Base-by-base conservation (phyloP, 1,140 invertebrate species). In the Nasonia giraulti region DNA sequence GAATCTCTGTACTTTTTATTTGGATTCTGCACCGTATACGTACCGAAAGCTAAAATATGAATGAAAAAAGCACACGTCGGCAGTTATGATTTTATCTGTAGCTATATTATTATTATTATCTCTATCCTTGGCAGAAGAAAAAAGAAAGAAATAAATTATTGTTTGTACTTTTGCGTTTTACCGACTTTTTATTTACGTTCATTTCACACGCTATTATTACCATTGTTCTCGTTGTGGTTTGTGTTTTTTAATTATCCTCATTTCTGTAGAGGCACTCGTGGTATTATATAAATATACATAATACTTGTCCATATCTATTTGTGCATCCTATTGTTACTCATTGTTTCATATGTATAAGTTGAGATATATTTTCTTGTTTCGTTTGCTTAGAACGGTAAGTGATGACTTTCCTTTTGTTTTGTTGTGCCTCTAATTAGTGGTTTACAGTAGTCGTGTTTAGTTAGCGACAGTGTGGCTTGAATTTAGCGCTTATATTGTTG, bases 121-220 rank as follows among this genome's bases (percentile, higher is more conserved):
- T 82, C 77, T 82, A 86, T 86, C 80, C 80, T 91, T 91, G 86
- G 68, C 75, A 82, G 31, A 76, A 27, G 68, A 83, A 79, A 85
- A 89, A 92, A 92, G 92, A 92, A 93, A 90, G 85, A 89, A 93
- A 93, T 93, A 93, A 93, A 93, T 93, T 93, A 93, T 93, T 93
- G 91, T 93, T 93, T 92, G 91, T 91, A 93, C 88, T 88, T 90
- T 89, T 91, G 87, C 87, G 89, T 90, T 90, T 69, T 88, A 85
- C 85, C 86, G 85, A 89, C 86, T 87, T 87, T 81, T 86, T 87
- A 88, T 87, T 85, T 87, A 74, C 68, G 79, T 87, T 88, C 14
- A 84, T 87, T 75, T 84, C 74, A 37, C 40, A 83, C 27, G 55
- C 37, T 44, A 81, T 44, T 8, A 55, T 10, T 50, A 33, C 20